Evolutionary conservation across 2,797 vertebrate genomes (phyloP), one percentile per base, ranked within the genome.

Genomic region (Menidia menidia): DNA sequence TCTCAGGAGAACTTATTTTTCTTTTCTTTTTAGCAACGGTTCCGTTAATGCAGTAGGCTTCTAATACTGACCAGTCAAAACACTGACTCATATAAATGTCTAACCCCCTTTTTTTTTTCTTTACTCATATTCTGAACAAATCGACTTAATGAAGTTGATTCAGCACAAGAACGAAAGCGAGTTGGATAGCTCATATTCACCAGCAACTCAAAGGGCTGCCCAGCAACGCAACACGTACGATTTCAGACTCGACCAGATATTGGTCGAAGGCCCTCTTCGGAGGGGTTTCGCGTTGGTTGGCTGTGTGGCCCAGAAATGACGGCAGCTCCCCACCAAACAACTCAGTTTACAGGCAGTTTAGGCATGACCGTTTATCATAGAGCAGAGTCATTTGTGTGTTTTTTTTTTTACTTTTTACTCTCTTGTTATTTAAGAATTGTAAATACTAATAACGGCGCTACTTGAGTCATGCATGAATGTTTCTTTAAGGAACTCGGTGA

Each of bases 121-220:
- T 39, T 39, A 39, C 8, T 39, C 10, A 7, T 5, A 39, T 10
- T 39, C 35, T 39, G 35, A 39, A 10, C 35, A 7, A 39, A 13
- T 11, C 41, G 64, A 32, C 66, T 43, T 25, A 25, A 45, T n/a
- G 32, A 47, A 52, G 43, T 48, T 16, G 50, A 51, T 59, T 80
- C 42, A 71, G 82, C 75, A 76, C 73, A 80, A 35, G 68, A 7
- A 58, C 48, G 63, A 62, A 59, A 43, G 54, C 52, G 68, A 68
- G 63, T 53, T 57, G 51, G 55, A 72, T 78, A 57, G 65, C 80
- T 83, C 77, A 73, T 85, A 78, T 75, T 88, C 84, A 90, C 88
- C 89, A 89, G 91, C 91, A 84, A 82, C 50, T 52, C 18, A 65
- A 87, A 90, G 89, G 88, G 87, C 89, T 90, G 72, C 83, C 67